Evolutionary conservation across 2,797 vertebrate species (phyloP), one percentile per base, ranked within the genome.

Genomic region (Gadopsis marmoratus): DNA sequence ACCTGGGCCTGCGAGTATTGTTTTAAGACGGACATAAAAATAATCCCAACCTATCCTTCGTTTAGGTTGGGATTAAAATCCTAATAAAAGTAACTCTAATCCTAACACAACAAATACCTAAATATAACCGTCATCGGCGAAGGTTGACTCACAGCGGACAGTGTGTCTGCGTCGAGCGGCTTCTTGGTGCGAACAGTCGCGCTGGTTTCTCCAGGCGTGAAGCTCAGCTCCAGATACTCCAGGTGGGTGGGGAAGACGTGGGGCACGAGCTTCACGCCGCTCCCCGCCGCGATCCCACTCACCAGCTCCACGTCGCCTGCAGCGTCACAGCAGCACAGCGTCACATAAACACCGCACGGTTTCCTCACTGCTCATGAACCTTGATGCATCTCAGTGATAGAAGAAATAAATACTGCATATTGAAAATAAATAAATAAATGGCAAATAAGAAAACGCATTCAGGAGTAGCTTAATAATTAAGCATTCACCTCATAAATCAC

Each of bases 241-340:
- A 89, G 7, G 5, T 89, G 75, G 0, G 0, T 0, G 0, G 48
- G 0, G 50, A 91, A 88, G 4, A 62, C 0, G 35, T 65, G 0
- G 0, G 0, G 0, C 39, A 76, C 78, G 48, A 95, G 82, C 10
- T 7, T 29, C 58, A 95, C 65, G 0, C 0, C 3, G 1, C 8
- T 83, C 0, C 82, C 66, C 19, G 64, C 2, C 13, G 29, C 1
- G 17, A 96, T 92, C 10, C 80, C 83, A 39, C 5, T 85, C 45
- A 95, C 29, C 81, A 35, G 0, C 91, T 96, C 95, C 70, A 96
- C 88, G 9, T 86, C 91, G 37, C 96, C 95, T 96, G 80, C 39
- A 82, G 58, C 55, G 71, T 45, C 70, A 85, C 8, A 72, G 54
- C n/a, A n/a, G n/a, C n/a, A n/a, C n/a, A n/a, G n/a, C n/a, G n/a